Evolutionary conservation across 2,797 vertebrate species (phyloP), one percentile per base, ranked within the genome.

Genomic region (Catharus ustulatus): DNA sequence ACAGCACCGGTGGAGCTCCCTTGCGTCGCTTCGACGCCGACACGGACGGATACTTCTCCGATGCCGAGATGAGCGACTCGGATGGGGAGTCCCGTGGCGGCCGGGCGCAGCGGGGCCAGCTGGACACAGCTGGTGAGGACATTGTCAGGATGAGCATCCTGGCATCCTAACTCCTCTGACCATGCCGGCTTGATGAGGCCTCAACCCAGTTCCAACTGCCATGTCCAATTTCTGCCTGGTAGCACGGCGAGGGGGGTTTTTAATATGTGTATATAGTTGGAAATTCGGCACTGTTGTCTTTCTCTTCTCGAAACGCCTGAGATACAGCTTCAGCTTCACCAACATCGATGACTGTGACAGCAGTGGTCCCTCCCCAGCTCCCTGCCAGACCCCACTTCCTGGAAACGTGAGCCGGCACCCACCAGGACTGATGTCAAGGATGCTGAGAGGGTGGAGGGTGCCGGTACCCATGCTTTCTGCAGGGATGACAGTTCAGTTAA

Each of bases 21-120:
- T 94, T 98, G 61, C 96, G 97, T 38, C 94, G 96, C 59, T 98
- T 98, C 85, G 98, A 98, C 29, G 93, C 98, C 5, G 98, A 99
- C 97, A 98, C 98, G 49, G 98, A 99, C 42, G 98, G 99, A 74
- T 99, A 99, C 97, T 99, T 98, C 97, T 99, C 99, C 5, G 99
- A 99, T 5, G 98, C 98, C 7, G 99, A 99, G 97, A 99, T 99
- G 98, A 99, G 98, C 66, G 98, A 99, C 96, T 98, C 98, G 7
- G 99, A 99, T 19, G 96, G 96, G 8, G 98, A 98, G 89, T 87
- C 98, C 11, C 94, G 86, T 36, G 86, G 98, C 51, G 71, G 98
- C 77, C 98, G 98, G 96, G 97, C 98, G 8, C 98, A 98, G 95
- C 97, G 98, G 91, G 96, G 97, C 6, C 98, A 98, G 97, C 97